These are phyloP conservation scores for Pseudonaja textilis DNA, from an alignment of 2,113 vertebrate species.

Conservation along the genomic window DNA sequence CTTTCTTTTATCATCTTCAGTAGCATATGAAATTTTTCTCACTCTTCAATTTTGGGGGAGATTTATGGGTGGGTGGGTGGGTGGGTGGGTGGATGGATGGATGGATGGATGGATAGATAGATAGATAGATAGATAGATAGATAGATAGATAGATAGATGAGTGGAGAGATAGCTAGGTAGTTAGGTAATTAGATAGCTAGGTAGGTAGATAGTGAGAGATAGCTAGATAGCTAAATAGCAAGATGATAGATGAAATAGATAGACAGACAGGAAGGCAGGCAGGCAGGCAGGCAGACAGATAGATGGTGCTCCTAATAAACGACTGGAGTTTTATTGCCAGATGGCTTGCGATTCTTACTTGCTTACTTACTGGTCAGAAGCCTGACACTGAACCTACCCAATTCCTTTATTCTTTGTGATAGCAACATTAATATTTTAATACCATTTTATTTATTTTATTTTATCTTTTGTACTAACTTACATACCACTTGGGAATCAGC, in stretches of 20 bases:
- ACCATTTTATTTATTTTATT: constrained; percentile 21
- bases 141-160: too few species aligned
- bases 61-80: background rate
- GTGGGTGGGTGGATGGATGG: background rate
- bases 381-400: constrained; percentile 8
- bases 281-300: too few species aligned
- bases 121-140: background rate
- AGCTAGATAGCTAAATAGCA: background rate
- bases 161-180: background rate
- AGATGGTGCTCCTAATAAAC: background rate
- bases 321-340: too few species aligned
- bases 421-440: constrained; percentile 57
- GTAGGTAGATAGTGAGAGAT: background rate
- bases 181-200: background rate
- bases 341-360: too few species aligned
- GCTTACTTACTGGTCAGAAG: too few species aligned
- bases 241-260: background rate
- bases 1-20: background rate
- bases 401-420: constrained; percentile 21
- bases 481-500: constrained; percentile 36
- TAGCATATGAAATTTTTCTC: background rate
- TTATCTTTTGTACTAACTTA: constrained; percentile 21
- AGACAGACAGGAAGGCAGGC: too few species aligned
- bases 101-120: background rate
- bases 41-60: background rate